phyloP scores from a whole-genome alignment of 2,113 vertebrate genomes.

The Aptenodytes forsteri region DNA sequence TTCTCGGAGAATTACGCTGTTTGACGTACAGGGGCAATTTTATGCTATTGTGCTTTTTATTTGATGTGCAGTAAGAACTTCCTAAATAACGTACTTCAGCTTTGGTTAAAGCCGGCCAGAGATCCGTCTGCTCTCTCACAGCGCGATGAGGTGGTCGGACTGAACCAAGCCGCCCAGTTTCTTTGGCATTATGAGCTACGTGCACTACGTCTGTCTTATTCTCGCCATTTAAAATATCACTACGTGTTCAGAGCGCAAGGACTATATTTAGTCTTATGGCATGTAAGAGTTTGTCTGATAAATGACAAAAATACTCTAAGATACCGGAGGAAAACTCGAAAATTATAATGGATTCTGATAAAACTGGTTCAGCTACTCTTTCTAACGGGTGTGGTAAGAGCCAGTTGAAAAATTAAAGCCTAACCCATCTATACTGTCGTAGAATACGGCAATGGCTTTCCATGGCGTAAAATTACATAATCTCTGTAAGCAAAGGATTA shows the following conservation, averaged over 20 bases:
- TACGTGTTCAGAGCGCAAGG: background rate
- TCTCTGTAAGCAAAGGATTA: background rate
- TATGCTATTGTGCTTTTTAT: background rate
- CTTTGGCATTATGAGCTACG: background rate
- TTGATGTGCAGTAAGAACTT: background rate
- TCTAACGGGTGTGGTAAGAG: background rate
- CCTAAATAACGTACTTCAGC: background rate
- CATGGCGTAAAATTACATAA: background rate
- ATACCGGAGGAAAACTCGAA: background rate
- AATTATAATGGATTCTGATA: background rate
- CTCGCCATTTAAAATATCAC: background rate
- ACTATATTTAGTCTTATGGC: no score
- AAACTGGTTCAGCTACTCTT: background rate
- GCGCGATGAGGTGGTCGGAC: fast-evolving
- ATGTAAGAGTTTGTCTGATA: background rate
- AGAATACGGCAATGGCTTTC: background rate
- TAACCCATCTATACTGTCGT: background rate
- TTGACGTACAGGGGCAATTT: background rate
- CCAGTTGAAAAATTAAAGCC: background rate
- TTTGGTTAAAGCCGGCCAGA: background rate
- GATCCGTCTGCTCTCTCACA: background rate
- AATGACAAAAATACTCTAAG: background rate
- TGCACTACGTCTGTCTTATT: no score
- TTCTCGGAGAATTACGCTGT: background rate
- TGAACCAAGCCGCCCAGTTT: background rate